Conservation (phyloP, 2,797 vertebrate species). For the Picus viridis region DNA sequence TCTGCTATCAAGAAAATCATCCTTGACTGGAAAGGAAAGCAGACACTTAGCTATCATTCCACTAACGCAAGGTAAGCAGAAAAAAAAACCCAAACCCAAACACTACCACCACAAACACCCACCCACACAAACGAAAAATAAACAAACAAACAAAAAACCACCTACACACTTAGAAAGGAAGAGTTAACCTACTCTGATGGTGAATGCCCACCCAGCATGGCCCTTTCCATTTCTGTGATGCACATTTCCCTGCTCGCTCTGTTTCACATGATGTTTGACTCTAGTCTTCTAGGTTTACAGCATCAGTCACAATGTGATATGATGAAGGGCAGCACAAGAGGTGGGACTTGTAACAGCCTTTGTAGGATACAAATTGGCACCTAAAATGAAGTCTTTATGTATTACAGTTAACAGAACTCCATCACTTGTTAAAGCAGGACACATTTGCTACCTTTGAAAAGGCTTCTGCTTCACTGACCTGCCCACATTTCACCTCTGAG, state of each 20-base stretch:
- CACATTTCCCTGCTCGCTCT: not conserved
- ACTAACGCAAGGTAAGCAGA: not conserved
- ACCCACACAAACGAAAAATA: too few relatives aligned
- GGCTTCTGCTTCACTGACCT: not conserved
- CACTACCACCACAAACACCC: too few relatives aligned
- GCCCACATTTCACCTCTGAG: not conserved
- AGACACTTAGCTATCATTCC: not conserved
- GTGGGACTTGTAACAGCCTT: not conserved
- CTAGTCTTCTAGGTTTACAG: not conserved
- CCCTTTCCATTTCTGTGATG: not conserved
- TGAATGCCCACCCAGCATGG: not conserved
- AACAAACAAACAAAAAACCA: not conserved
- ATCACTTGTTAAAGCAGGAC: not conserved
- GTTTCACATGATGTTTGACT: not conserved
- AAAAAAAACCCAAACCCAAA: not conserved
- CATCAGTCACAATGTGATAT: not conserved
- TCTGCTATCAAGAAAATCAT: not conserved
- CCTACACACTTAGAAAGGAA: not conserved
- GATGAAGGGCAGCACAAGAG: not conserved
- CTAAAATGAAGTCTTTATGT: not conserved
- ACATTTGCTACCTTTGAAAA: not conserved
- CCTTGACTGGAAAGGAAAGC: not conserved
- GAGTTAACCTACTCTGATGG: not conserved
- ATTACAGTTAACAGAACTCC: not conserved
- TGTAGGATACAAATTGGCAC: not conserved